These are phyloP conservation scores for Sisyra terminalis DNA, from an alignment of 2,888 invertebrate species.

Conservation along the genomic window DNA sequence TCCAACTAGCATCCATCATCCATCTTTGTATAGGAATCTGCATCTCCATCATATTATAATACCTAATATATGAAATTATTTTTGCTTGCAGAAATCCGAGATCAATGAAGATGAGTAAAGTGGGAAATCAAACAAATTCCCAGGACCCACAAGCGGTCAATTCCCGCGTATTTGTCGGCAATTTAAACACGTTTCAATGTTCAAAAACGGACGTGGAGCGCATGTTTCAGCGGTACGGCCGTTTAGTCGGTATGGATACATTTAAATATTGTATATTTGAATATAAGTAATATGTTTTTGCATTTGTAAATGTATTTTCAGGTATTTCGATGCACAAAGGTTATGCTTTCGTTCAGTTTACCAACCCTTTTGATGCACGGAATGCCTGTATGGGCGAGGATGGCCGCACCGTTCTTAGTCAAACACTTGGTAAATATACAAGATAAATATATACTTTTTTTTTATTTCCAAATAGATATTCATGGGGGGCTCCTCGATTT, in stretches of 20 bases:
- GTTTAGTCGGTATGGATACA: slow-evolving; percentile 41
- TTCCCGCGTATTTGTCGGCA: slow-evolving; percentile 65
- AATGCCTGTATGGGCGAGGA: slow-evolving; percentile 39
- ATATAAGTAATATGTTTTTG: background rate
- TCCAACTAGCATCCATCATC: no score
- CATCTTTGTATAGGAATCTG: no score
- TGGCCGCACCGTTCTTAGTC: slow-evolving; percentile 37
- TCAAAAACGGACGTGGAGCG: slow-evolving; percentile 64
- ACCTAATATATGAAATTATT: background rate
- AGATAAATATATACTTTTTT: background rate
- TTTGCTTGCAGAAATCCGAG: slow-evolving; percentile 4
- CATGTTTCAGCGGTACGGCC: slow-evolving; percentile 58
- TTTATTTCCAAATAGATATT: background rate
- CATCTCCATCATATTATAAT: no score
- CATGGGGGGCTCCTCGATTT: no score
- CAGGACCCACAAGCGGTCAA: slow-evolving; percentile 64
- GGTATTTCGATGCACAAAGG: slow-evolving; percentile 46
- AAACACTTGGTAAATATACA: slow-evolving; percentile 34
- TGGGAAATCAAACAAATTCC: slow-evolving; percentile 60
- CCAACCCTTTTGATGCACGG: slow-evolving; percentile 36
- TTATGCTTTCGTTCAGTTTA: slow-evolving; percentile 45
- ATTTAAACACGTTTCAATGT: slow-evolving; percentile 62
- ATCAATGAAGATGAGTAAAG: slow-evolving; percentile 49
- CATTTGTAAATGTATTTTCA: slow-evolving; percentile 11
- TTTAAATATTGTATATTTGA: background rate